phyloP scores from a whole-genome alignment of 2,113 vertebrate species.

The Xyliphius kryptos region DNA sequence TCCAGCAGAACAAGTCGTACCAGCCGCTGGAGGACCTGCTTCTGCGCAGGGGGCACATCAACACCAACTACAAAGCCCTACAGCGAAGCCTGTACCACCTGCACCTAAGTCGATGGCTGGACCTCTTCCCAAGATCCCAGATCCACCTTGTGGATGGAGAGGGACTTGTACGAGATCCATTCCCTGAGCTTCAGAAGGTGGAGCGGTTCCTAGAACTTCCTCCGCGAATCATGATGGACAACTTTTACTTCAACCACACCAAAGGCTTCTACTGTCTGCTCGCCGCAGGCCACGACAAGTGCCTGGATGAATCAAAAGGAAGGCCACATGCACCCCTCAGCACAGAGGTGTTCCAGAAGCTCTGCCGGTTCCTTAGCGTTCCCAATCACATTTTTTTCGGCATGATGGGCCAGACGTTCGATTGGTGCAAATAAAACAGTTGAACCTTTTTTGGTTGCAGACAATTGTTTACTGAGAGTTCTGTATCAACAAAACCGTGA shows the following conservation, averaged over 20 bases:
- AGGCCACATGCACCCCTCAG: conserved; percentile 66
- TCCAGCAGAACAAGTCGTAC: conserved; percentile 65
- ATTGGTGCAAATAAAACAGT: conserved; percentile 70
- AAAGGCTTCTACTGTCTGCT: conserved; percentile 76
- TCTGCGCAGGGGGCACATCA: conserved; percentile 54
- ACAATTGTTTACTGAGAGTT: too few relatives aligned
- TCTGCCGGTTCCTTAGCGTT: conserved; percentile 64
- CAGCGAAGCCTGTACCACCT: conserved; percentile 72
- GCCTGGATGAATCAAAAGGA: conserved; percentile 73
- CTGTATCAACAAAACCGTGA: too few relatives aligned
- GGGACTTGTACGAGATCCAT: conserved; percentile 64
- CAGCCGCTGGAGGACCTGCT: conserved; percentile 64
- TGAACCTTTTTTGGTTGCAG: too few relatives aligned
- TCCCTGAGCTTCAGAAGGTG: conserved; percentile 65
- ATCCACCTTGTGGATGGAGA: conserved; percentile 75
- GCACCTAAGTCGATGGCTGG: conserved; percentile 66
- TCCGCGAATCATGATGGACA: conserved; percentile 57
- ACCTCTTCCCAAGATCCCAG: conserved; percentile 64
- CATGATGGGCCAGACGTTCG: conserved; percentile 68
- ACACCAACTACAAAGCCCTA: conserved; percentile 66
- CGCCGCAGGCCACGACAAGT: conserved; percentile 64
- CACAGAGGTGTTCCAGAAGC: conserved; percentile 57
- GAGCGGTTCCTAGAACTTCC: conserved; percentile 67
- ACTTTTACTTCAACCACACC: conserved; percentile 76
- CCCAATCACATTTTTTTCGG: conserved; percentile 70